Conservation (phyloP, 2,113 vertebrate species). For the Vicugna pacos region DNA sequence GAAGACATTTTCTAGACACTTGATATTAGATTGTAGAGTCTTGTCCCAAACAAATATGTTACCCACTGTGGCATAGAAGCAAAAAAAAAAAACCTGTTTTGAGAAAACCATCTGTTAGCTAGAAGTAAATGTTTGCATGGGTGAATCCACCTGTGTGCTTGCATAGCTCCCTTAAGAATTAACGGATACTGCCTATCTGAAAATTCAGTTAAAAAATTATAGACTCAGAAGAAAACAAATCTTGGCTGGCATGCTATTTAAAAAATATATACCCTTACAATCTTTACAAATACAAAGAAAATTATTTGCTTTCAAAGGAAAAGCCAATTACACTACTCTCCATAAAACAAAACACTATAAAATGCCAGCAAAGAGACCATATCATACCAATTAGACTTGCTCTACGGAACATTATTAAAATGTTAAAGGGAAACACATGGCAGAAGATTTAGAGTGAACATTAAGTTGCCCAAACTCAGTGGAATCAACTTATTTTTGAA, state of each 20-base stretch:
- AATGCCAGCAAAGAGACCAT: neutral
- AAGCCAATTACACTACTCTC: neutral
- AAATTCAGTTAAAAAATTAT: neutral
- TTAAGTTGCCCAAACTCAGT: neutral
- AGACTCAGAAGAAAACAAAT: neutral
- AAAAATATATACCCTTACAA: neutral
- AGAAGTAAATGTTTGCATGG: slow-evolving; percentile 54
- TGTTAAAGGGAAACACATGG: neutral
- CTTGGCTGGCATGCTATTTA: neutral
- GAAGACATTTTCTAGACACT: neutral
- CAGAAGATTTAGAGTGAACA: neutral
- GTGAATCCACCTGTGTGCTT: slow-evolving; percentile 62
- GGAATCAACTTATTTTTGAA: slow-evolving; percentile 5
- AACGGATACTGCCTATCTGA: neutral
- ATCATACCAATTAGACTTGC: neutral
- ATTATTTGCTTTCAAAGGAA: neutral
- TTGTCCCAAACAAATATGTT: neutral
- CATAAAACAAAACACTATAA: neutral
- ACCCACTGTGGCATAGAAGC: slow-evolving; percentile 4
- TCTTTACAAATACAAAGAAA: neutral
- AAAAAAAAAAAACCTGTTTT: slow-evolving; percentile 43
- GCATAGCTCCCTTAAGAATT: neutral
- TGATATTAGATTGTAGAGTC: neutral
- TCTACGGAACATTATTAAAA: neutral
- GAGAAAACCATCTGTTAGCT: slow-evolving; percentile 24